phyloP scores from a whole-genome alignment of 2,797 vertebrate genomes.

The Paguma larvata region DNA sequence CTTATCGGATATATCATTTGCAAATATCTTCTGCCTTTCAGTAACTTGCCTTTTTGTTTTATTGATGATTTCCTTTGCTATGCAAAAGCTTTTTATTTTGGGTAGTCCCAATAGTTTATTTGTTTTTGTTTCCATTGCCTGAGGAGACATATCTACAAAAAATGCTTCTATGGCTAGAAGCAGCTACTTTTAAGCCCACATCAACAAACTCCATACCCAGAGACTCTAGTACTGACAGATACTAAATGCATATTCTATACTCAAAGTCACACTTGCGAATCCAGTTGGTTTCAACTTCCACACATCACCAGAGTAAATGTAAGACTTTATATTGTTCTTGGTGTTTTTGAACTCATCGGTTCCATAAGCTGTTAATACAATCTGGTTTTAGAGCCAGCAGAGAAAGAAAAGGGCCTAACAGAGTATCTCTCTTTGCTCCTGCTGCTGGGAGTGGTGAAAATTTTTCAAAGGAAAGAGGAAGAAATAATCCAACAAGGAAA shows the following conservation, averaged over 20 bases:
- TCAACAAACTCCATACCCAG: not conserved
- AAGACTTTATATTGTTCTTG: not conserved
- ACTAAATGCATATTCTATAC: not conserved
- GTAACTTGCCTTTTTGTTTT: too few species aligned
- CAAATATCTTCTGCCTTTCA: too few species aligned
- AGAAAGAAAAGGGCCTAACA: not conserved
- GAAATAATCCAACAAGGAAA: not conserved
- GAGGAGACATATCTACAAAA: not conserved
- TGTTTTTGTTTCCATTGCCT: not conserved
- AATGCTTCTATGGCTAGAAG: not conserved
- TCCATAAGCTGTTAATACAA: not conserved
- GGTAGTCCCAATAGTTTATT: too few species aligned
- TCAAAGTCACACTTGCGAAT: not conserved
- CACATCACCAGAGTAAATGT: not conserved
- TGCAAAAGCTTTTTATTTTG: too few species aligned
- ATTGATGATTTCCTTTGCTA: too few species aligned
- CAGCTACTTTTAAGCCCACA: not conserved
- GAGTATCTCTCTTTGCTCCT: not conserved
- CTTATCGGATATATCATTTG: too few species aligned
- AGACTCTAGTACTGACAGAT: not conserved
- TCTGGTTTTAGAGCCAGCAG: not conserved
- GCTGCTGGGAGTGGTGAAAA: not conserved
- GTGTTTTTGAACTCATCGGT: not conserved
- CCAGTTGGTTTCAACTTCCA: not conserved
- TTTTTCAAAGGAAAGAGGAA: not conserved